phyloP scores from a whole-genome alignment of 2,113 vertebrate species.

The Excalfactoria chinensis region DNA sequence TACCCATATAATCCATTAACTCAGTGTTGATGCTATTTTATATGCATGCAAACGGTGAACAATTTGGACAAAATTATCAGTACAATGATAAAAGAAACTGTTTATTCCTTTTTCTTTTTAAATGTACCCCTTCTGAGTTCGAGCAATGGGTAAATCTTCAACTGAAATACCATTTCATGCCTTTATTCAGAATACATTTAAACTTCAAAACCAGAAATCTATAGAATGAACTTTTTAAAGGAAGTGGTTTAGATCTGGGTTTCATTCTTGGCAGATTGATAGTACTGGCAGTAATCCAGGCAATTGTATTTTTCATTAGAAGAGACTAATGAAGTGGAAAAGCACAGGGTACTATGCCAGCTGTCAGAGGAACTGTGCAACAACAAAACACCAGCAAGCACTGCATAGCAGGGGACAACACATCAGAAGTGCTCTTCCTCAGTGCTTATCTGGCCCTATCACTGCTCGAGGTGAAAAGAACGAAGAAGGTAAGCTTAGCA shows the following conservation, averaged over 20 bases:
- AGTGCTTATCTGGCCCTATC: background rate
- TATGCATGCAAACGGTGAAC: background rate
- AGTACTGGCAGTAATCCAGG: background rate
- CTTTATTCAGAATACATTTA: background rate
- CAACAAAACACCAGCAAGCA: background rate
- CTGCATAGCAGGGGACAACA: background rate
- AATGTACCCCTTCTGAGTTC: background rate
- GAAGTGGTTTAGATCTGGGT: background rate
- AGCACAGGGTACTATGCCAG: background rate
- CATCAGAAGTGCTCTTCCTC: background rate
- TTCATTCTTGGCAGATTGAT: background rate
- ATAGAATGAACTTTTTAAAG: background rate
- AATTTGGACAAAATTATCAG: background rate
- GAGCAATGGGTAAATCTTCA: background rate
- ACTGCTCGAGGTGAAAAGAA: background rate
- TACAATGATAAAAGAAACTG: background rate
- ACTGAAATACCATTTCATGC: background rate
- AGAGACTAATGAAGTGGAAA: background rate
- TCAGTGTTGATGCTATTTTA: background rate
- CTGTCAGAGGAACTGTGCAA: background rate
- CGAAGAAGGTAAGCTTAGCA: background rate
- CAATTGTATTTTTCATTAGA: background rate
- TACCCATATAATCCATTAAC: background rate
- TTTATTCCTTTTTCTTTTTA: background rate
- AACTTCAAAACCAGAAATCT: background rate